These are phyloP conservation scores for Merodon equestris DNA, from an alignment of 2,888 invertebrate species.

Conservation along the genomic window DNA sequence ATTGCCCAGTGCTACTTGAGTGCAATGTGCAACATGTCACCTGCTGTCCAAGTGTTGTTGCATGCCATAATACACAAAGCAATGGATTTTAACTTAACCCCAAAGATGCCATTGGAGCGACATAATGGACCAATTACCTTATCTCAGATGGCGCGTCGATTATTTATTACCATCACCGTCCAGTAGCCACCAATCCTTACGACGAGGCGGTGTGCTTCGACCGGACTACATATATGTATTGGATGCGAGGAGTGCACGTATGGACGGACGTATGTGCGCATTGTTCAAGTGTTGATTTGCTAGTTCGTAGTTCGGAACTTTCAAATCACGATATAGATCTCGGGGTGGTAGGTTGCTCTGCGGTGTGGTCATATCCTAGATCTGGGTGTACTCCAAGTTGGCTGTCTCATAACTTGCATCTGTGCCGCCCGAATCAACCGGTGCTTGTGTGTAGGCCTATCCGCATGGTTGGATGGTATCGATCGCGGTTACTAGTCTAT, in stretches of 20 bases:
- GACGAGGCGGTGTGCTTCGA: constrained; percentile 19
- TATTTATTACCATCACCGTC: constrained; percentile 69
- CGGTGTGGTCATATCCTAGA: constrained; percentile 51
- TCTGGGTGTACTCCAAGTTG: constrained; percentile 3
- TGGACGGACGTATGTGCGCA: constrained; percentile 54
- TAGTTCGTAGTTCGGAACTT: constrained; percentile 60
- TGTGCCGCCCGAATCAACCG: not conserved
- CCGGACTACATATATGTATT: no score
- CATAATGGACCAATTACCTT: constrained; percentile 73
- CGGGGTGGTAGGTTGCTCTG: constrained; percentile 21
- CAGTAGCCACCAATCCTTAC: constrained; percentile 62
- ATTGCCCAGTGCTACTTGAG: constrained; percentile 12
- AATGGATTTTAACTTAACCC: constrained; percentile 49
- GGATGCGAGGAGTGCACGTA: not conserved
- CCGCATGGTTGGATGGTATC: constrained; percentile 37
- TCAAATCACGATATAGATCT: constrained; percentile 53
- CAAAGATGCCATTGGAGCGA: constrained; percentile 67
- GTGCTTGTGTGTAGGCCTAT: constrained; percentile 56
- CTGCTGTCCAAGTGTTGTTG: constrained; percentile 51
- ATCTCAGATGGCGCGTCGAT: constrained; percentile 72
- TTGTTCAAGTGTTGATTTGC: constrained; percentile 68
- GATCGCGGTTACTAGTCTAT: constrained; percentile 38
- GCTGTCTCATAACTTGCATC: constrained; percentile 64
- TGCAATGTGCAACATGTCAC: constrained; percentile 58
- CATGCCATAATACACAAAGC: constrained; percentile 21